phyloP scores from a whole-genome alignment of 2,797 vertebrate genomes.

The Scarus forsteni region DNA sequence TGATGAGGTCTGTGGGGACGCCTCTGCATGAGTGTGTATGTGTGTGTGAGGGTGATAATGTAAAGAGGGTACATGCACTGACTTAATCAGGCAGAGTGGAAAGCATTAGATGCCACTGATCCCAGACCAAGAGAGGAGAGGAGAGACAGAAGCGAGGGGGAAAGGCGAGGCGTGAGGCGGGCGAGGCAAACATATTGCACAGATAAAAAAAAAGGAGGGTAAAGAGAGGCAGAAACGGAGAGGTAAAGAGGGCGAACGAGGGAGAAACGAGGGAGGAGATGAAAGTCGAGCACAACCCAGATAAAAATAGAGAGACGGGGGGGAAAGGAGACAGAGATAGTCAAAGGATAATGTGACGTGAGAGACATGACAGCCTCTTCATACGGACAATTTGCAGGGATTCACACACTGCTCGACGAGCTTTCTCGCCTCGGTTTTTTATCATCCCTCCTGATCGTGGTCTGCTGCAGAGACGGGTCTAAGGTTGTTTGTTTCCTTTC shows the following conservation, averaged over 20 bases:
- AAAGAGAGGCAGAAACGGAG: background rate
- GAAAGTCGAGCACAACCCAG: background rate
- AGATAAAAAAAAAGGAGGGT: background rate
- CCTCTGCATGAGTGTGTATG: conserved; percentile 20
- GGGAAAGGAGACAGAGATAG: background rate
- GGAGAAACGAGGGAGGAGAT: background rate
- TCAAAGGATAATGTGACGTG: conserved; percentile 44
- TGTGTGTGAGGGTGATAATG: conserved; percentile 54
- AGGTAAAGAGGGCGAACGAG: background rate
- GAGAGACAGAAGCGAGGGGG: background rate
- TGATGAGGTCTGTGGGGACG: conserved; percentile 70
- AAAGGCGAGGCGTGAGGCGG: conserved; percentile 23
- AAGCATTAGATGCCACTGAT: conserved; percentile 72
- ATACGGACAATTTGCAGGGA: conserved; percentile 66
- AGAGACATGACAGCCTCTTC: conserved; percentile 62
- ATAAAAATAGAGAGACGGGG: background rate
- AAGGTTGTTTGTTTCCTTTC: background rate
- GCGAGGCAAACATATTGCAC: conserved; percentile 18
- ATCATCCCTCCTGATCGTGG: conserved; percentile 17
- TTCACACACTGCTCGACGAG: conserved; percentile 45
- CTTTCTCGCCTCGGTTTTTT: conserved; percentile 12
- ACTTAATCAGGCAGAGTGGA: conserved; percentile 76
- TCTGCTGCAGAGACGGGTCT: conserved; percentile 17
- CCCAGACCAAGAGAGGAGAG: conserved; percentile 29
- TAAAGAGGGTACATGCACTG: conserved; percentile 69